phyloP scores from a whole-genome alignment of 2,888 invertebrate species.

The Dynastes tityus region DNA sequence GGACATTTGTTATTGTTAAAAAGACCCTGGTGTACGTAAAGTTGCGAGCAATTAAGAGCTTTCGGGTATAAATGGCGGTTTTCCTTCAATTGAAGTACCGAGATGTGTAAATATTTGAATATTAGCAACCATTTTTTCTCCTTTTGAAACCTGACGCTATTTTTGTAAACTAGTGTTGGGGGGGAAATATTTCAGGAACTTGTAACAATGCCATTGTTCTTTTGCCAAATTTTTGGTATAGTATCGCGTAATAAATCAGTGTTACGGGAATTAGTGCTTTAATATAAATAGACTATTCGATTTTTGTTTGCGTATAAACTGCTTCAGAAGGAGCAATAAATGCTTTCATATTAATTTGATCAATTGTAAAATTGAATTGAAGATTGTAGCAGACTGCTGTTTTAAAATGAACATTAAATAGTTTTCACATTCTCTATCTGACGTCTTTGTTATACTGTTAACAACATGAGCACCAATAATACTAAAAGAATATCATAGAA shows the following conservation, averaged over 20 bases:
- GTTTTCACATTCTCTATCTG: too few relatives aligned
- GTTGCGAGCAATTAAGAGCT: neutral
- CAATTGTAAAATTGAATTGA: too few relatives aligned
- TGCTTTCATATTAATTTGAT: too few relatives aligned
- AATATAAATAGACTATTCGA: too few relatives aligned
- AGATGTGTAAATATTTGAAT: neutral
- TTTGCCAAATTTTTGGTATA: constrained; percentile 17
- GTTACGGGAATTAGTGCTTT: too few relatives aligned
- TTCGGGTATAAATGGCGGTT: neutral
- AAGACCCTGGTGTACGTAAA: neutral
- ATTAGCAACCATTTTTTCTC: neutral
- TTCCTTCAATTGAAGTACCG: neutral
- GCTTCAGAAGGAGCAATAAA: too few relatives aligned
- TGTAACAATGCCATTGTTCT: constrained; percentile 23
- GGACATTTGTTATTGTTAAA: constrained; percentile 7
- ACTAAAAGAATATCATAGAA: too few relatives aligned
- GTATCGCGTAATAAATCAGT: neutral
- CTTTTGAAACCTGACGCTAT: neutral
- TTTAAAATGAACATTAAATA: too few relatives aligned
- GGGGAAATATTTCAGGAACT: constrained; percentile 11
- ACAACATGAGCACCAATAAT: too few relatives aligned
- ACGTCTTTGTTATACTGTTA: too few relatives aligned
- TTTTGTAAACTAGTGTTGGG: neutral
- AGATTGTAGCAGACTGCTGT: too few relatives aligned
- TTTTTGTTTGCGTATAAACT: too few relatives aligned